Percentiles rank a stretch among this genome's conserved stretches.
Conservation (phyloP, 2,888 invertebrate species). For the Cheilosia soror region DNA sequence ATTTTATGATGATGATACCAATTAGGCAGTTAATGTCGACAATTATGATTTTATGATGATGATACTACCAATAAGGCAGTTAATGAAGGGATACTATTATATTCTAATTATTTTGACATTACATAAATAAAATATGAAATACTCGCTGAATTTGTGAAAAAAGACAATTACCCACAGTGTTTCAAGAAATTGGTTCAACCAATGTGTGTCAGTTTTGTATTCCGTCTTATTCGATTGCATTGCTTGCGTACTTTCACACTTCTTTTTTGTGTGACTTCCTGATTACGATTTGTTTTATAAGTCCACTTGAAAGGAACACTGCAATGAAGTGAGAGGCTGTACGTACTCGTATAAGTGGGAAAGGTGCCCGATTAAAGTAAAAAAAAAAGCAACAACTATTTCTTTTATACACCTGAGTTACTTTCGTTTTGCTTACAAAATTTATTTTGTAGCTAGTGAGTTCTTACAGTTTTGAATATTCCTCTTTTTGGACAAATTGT, state of each 20-base stretch:
- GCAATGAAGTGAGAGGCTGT: not conserved
- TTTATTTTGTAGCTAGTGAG: too few relatives aligned
- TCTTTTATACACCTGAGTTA: not conserved
- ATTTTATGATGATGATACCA: not conserved
- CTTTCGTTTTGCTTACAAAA: not conserved
- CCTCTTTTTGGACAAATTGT: too few relatives aligned
- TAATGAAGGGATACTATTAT: not conserved
- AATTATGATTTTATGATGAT: constrained; percentile 1
- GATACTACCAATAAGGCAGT: constrained; percentile 2
- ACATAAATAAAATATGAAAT: not conserved
- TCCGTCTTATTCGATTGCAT: not conserved
- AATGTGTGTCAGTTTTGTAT: constrained; percentile 34
- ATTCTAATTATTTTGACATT: too few relatives aligned
- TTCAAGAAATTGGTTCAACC: not conserved
- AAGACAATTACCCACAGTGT: not conserved
- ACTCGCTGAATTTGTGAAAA: not conserved
- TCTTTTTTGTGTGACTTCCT: constrained; percentile 31
- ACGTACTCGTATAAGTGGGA: not conserved
- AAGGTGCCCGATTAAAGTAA: constrained; percentile 1
- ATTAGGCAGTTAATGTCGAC: not conserved
- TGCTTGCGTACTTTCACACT: constrained; percentile 25
- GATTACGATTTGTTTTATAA: constrained; percentile 34
- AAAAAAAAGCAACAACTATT: not conserved
- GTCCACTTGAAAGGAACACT: constrained; percentile 4
- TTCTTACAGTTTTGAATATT: too few relatives aligned